These are phyloP conservation scores for Clinocottus analis DNA, from an alignment of 2,113 vertebrate species.

Conservation along the genomic window DNA sequence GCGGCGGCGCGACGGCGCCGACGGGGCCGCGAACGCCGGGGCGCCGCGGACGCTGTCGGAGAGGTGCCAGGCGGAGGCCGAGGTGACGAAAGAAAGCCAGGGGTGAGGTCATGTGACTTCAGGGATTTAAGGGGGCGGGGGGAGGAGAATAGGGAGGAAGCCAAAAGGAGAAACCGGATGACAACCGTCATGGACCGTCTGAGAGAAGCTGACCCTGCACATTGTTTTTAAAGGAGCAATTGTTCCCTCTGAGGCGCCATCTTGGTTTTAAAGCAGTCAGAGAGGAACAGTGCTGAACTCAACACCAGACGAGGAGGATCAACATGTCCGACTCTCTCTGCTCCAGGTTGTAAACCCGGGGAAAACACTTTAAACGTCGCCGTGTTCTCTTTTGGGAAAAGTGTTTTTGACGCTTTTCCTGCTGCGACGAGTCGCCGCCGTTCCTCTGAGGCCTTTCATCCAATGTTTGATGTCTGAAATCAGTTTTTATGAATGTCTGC, in stretches of 20 bases:
- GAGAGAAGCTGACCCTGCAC: not conserved
- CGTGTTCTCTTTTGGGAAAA: not conserved
- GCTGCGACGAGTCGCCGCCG: not conserved
- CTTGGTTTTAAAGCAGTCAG: not conserved
- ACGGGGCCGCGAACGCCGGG: not conserved
- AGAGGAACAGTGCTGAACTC: not conserved
- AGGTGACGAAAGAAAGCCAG: conserved; percentile 39
- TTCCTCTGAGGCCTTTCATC: not conserved
- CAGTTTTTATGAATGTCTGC: not conserved
- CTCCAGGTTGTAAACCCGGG: not conserved
- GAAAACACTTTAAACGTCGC: not conserved
- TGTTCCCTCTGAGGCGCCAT: too few species aligned
- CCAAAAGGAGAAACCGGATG: not conserved
- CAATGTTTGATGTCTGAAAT: not conserved
- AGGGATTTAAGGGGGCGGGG: not conserved
- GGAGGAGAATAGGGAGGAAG: not conserved
- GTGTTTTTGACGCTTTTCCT: not conserved
- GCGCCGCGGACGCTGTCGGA: conserved; percentile 8
- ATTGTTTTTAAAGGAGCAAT: too few species aligned
- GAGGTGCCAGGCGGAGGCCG: conserved; percentile 19
- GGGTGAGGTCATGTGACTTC: not conserved
- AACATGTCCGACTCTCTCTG: conserved; percentile 2
- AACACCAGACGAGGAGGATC: not conserved
- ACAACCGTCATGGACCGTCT: not conserved
- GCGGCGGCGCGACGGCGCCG: not conserved